Conservation (phyloP, 2,113 vertebrate species). For the Oryzias melastigma region DNA sequence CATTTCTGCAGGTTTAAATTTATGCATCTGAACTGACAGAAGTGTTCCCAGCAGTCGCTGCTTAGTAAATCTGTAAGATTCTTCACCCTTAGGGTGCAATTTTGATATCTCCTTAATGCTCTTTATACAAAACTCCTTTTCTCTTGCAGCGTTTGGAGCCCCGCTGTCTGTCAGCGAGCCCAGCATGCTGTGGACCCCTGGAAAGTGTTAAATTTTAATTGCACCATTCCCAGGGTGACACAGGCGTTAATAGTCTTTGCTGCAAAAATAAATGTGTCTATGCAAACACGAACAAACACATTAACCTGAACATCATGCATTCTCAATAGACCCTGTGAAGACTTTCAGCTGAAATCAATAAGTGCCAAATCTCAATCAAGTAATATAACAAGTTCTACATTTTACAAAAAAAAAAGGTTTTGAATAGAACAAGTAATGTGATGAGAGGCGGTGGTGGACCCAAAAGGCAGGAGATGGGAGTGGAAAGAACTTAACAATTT, state of each 20-base stretch:
- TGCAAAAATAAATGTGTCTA: conserved; percentile 19
- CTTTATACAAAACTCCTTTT: conserved; percentile 40
- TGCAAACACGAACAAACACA: conserved; percentile 17
- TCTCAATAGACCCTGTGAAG: not conserved
- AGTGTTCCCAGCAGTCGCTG: conserved; percentile 27
- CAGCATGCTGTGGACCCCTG: conserved; percentile 56
- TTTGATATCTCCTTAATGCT: conserved; percentile 4
- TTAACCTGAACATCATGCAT: too few relatives aligned
- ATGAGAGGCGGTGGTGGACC: too few relatives aligned
- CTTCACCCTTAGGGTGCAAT: not conserved
- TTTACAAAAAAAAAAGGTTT: not conserved
- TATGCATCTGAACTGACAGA: conserved; percentile 34
- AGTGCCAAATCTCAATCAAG: not conserved
- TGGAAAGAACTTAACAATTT: too few relatives aligned
- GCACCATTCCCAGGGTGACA: conserved; percentile 35
- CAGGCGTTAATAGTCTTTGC: conserved; percentile 40
- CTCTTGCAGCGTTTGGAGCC: conserved; percentile 50
- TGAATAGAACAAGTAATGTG: not conserved
- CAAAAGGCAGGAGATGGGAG: too few relatives aligned
- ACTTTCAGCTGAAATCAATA: not conserved
- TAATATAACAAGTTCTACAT: not conserved
- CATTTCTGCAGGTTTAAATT: conserved; percentile 30
- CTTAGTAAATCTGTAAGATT: conserved; percentile 32
- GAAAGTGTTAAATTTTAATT: conserved; percentile 68
- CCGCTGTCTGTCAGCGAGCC: conserved; percentile 51